These are phyloP conservation scores for Arenaria interpres DNA, from an alignment of 2,113 vertebrate genomes.

Conservation along the genomic window DNA sequence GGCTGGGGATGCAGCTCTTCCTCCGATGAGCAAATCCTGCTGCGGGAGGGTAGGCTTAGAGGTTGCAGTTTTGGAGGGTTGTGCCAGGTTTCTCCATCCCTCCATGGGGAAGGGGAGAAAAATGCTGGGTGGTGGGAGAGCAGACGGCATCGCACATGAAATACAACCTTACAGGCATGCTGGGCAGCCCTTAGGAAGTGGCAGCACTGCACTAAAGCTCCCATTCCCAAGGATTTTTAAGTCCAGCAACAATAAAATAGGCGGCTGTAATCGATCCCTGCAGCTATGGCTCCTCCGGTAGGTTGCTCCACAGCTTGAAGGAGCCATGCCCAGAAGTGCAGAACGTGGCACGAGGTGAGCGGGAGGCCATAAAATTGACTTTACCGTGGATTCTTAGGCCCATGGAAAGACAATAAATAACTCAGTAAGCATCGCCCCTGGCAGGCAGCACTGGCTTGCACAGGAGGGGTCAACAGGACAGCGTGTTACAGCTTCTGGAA, in stretches of 20 bases:
- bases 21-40: fast-evolving
- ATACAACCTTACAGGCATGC: not conserved
- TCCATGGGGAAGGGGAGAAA: not conserved
- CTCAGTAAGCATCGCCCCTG: not conserved
- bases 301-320: not conserved
- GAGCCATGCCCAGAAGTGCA: not conserved
- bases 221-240: not conserved
- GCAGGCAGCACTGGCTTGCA: not conserved
- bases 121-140: not conserved
- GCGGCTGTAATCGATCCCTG: not conserved
- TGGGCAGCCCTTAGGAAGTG: not conserved
- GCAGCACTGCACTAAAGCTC: not conserved
- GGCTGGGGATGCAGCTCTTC: not conserved
- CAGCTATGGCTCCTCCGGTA: not conserved
- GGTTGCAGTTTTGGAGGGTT: not conserved
- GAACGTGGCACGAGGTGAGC: not conserved
- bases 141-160: fast-evolving
- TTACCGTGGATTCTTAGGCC: constrained; percentile 10
- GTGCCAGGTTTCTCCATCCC: not conserved
- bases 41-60: fast-evolving
- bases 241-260: not conserved
- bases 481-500: not conserved
- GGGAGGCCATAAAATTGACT: constrained; percentile 15
- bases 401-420: constrained; percentile 31
- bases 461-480: not conserved